These are phyloP conservation scores for Pocillopora grandis DNA, from an alignment of 92 coral and sea anemone species.

Conservation along the genomic window DNA sequence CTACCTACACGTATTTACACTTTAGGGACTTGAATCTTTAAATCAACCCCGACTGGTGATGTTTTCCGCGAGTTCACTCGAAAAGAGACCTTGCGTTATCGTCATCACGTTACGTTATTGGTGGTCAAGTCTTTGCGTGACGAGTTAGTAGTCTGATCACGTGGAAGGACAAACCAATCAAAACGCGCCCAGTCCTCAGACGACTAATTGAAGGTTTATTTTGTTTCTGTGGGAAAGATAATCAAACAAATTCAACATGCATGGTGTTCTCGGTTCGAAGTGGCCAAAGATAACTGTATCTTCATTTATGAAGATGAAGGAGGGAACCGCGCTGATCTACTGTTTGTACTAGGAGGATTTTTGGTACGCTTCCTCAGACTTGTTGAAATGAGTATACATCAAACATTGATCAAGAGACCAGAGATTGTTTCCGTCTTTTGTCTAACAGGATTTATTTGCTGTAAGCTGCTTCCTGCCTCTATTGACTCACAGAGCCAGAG, in stretches of 20 bases:
- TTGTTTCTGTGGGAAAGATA: neutral
- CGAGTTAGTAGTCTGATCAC: too few relatives aligned
- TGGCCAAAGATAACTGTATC: conserved; percentile 31
- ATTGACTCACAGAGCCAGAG: conserved; percentile 81
- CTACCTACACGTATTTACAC: too few relatives aligned
- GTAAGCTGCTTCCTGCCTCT: conserved; percentile 88
- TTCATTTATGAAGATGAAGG: conserved; percentile 24
- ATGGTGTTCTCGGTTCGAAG: conserved; percentile 23
- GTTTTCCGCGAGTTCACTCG: too few relatives aligned
- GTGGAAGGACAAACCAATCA: neutral
- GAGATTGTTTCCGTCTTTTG: neutral
- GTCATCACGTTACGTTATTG: too few relatives aligned
- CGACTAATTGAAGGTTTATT: neutral
- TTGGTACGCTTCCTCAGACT: conserved; percentile 56
- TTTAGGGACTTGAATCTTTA: too few relatives aligned
- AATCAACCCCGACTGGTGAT: too few relatives aligned
- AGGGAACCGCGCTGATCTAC: conserved; percentile 43
- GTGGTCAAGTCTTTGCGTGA: too few relatives aligned
- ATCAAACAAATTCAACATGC: neutral
- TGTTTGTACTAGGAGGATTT: conserved; percentile 81
- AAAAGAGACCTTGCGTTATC: too few relatives aligned
- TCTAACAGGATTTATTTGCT: conserved; percentile 78
- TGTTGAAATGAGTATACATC: neutral
- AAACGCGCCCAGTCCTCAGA: neutral
- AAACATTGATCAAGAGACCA: neutral